Evolutionary conservation across 1,140 invertebrate genomes (phyloP).

Genomic region (Steinernema feltiae): DNA sequence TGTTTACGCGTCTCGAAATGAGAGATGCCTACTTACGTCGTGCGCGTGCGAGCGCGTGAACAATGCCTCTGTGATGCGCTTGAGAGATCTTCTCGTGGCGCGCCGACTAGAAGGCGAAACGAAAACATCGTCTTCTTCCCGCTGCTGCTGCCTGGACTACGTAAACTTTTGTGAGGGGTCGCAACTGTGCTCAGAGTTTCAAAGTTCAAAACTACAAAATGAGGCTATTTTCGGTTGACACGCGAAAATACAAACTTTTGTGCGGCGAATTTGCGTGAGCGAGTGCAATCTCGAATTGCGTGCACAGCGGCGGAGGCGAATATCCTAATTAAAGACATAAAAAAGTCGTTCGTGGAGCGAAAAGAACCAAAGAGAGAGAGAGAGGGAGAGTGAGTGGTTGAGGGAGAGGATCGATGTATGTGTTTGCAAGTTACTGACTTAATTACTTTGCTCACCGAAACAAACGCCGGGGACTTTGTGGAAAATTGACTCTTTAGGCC

Average conservation of each 20-base stretch:
- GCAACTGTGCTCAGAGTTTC: too few species aligned
- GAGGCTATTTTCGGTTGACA: not conserved
- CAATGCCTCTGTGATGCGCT: constrained; percentile 13
- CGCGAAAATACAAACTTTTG: not conserved
- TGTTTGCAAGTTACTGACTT: not conserved
- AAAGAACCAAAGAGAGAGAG: not conserved
- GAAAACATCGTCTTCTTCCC: too few species aligned
- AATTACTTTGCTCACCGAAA: constrained; percentile 2
- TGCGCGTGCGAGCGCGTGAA: not conserved
- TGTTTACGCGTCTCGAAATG: constrained; percentile 9
- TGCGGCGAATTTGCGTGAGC: not conserved
- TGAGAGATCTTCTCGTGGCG: not conserved
- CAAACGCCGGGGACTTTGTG: too few species aligned
- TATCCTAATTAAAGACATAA: constrained; percentile 14
- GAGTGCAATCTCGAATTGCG: not conserved
- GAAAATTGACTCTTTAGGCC: not conserved
- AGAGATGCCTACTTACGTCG: not conserved
- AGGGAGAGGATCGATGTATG: not conserved
- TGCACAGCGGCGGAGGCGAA: constrained; percentile 3
- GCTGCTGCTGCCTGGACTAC: too few species aligned
- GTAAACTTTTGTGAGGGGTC: too few species aligned
- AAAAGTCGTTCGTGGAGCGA: not conserved
- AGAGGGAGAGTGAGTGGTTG: not conserved
- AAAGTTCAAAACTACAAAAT: not conserved
- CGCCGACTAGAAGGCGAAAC: not conserved